Base-by-base conservation (phyloP, 2,888 invertebrate genomes). In the Temnothorax ravouxi region DNA sequence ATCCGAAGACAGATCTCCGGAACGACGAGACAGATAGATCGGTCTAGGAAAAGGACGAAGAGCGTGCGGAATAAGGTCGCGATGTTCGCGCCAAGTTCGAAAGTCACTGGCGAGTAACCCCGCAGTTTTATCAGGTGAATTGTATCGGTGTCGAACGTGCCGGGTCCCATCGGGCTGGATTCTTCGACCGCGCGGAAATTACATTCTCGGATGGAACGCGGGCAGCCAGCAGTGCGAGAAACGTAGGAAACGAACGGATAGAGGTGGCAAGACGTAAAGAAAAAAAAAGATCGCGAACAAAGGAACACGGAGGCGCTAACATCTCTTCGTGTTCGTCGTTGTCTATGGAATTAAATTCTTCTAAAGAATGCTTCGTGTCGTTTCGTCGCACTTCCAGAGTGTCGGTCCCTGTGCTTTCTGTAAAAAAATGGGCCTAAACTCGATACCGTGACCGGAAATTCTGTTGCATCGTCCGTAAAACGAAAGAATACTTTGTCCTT, bases 71-170 rank as follows among this genome's bases (percentile, higher is more conserved):
- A 84, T 74, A 82, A 84, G 69, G 84, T 54, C 77, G 83, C 85
- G 85, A 80, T 79, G 61, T 56, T 18, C 71, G 66, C 82, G 59
- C 61, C 41, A 84, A 86, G 84, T 87, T 74, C 61, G 84, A 87
- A 90, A 86, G 79, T 86, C 88, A 85, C 77, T 79, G 21, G 18
- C n/a, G 83, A 80, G 88, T 77, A 82, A 83, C 88, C 87, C 59
- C 83, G 83, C 86, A 89, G 88, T 91, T 92, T 91, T 90, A 92
- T 91, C 90, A 86, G 86, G 84, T 88, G 90, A 91, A 92, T 93
- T 92, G 91, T 92, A 93, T 93, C 92, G 92, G 89, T 92, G 89
- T 92, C 91, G 90, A 90, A 92, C 91, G 91, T 91, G 92, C 91
- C 84, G 84, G 87, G 84, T 88, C 86, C 88, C 88, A 86, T 87